A percentile compares a stretch with the other conserved stretches of the same genome.
Evolutionary conservation across 2,888 invertebrate genomes (phyloP).

Genomic region (Teinopalpus imperialis): DNA sequence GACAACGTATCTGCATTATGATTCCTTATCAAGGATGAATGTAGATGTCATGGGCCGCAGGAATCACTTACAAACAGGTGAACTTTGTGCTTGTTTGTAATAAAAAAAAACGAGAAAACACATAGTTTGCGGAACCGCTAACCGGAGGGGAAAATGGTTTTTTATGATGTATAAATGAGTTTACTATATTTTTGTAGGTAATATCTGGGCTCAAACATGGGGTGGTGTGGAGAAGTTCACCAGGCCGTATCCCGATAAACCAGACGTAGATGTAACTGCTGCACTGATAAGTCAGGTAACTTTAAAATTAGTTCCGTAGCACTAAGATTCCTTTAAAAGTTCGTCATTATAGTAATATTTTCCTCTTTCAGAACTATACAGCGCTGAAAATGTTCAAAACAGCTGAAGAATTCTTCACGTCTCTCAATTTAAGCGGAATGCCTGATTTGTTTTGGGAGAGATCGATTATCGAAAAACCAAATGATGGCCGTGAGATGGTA

Average conservation of each 20-base stretch:
- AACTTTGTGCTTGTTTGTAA: no score
- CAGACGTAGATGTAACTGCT: constrained; percentile 86
- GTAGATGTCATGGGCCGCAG: no score
- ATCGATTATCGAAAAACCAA: constrained; percentile 91
- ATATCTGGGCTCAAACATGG: constrained; percentile 94
- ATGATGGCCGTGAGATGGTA: constrained; percentile 86
- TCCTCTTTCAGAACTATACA: constrained; percentile 84
- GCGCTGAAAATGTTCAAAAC: constrained; percentile 89
- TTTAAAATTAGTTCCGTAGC: no score
- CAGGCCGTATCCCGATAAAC: constrained; percentile 86
- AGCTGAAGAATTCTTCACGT: constrained; percentile 92
- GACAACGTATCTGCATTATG: no score
- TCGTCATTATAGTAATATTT: no score
- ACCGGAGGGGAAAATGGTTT: no score
- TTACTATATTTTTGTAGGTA: constrained; percentile 71
- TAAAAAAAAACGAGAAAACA: no score
- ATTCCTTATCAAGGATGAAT: no score
- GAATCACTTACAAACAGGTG: no score
- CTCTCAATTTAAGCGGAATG: constrained; percentile 89
- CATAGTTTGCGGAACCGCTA: no score
- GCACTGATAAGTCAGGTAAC: constrained; percentile 86
- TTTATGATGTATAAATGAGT: no score
- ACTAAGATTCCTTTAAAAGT: no score
- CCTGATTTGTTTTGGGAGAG: constrained; percentile 91
- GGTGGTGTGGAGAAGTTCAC: constrained; percentile 83